Percentiles rank a stretch among this genome's conserved stretches.
These are phyloP conservation scores for Lophura nycthemera DNA, from an alignment of 2,113 vertebrate species.

Conservation along the genomic window DNA sequence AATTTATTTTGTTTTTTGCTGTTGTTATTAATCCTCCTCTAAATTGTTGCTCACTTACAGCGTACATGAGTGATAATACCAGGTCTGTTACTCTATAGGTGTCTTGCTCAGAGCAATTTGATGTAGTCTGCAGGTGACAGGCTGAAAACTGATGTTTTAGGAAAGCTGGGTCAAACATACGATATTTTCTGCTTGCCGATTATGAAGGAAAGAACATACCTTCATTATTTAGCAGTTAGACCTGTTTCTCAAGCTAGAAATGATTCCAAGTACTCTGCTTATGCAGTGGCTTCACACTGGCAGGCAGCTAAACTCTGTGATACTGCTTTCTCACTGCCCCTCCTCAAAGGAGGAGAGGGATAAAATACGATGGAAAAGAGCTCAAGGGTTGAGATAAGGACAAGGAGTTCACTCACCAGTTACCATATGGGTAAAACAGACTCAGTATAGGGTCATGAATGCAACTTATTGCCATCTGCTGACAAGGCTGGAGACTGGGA, in stretches of 20 bases:
- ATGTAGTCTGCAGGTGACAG: not conserved
- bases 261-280: not conserved
- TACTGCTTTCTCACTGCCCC: not conserved
- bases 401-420: not conserved
- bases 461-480: not conserved
- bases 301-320: not conserved
- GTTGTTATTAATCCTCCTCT: not conserved
- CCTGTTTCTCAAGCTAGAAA: not conserved
- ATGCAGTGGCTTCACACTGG: not conserved
- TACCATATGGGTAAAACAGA: not conserved
- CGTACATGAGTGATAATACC: not conserved
- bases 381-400: not conserved
- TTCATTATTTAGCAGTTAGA: not conserved
- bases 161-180: not conserved
- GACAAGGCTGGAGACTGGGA: not conserved
- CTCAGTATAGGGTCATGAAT: not conserved
- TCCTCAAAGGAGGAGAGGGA: not conserved
- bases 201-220: not conserved
- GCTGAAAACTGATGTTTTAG: not conserved
- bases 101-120: not conserved
- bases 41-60: not conserved
- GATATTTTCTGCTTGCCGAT: not conserved
- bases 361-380: not conserved
- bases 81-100: not conserved
- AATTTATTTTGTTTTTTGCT: accelerated